Conservation (phyloP, 2,797 vertebrate species). For the Hippopotamyrus pictus region DNA sequence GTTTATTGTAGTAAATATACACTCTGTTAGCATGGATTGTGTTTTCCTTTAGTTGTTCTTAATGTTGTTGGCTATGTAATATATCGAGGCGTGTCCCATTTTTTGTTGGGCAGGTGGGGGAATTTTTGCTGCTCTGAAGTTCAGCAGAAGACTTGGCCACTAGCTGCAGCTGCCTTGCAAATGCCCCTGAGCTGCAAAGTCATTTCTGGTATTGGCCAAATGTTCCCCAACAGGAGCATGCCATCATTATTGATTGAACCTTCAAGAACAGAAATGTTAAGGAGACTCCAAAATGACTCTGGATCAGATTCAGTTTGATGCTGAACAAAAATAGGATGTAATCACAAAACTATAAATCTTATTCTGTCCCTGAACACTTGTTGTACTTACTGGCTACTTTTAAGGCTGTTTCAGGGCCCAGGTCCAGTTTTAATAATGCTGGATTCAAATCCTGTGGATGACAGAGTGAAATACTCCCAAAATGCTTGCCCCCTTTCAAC, state of each 20-base stretch:
- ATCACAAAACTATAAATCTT: background rate
- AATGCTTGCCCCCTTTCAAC: background rate
- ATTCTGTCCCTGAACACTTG: background rate
- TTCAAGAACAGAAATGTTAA: background rate
- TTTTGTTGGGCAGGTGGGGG: constrained; percentile 51
- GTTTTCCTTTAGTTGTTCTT: background rate
- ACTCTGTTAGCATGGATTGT: background rate
- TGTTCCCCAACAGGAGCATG: background rate
- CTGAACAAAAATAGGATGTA: background rate
- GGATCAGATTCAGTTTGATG: background rate
- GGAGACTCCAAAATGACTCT: background rate
- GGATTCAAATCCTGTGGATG: background rate
- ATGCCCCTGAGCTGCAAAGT: background rate
- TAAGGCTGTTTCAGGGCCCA: background rate
- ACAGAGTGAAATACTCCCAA: background rate
- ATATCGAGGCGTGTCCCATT: background rate
- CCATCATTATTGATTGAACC: background rate
- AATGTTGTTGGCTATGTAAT: background rate
- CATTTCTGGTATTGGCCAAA: background rate
- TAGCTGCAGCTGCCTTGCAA: background rate
- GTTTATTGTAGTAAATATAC: background rate
- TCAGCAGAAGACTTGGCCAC: constrained; percentile 34
- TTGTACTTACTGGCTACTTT: background rate
- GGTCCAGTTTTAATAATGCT: background rate
- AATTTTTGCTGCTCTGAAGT: constrained; percentile 51